phyloP scores from a whole-genome alignment of 1,140 invertebrate species.

The Drosophila subobscura region DNA sequence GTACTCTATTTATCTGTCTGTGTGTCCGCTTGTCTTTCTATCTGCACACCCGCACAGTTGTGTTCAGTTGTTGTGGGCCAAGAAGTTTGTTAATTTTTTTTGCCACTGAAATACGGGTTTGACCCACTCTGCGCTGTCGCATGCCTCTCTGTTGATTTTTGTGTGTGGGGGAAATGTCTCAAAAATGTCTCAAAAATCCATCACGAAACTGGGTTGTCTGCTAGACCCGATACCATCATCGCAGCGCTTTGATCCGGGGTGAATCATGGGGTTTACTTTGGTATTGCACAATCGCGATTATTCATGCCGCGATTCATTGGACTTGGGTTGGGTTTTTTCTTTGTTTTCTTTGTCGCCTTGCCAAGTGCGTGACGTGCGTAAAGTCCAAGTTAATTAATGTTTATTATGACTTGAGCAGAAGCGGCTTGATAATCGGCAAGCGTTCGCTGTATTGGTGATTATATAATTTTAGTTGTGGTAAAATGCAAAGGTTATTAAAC shows the following conservation, averaged over 20 bases:
- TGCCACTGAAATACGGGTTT: slow-evolving; percentile 45
- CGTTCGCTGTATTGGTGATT: slow-evolving; percentile 22
- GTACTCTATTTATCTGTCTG: background rate
- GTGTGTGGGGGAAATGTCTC: background rate
- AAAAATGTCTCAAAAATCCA: slow-evolving; percentile 1
- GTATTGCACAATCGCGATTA: slow-evolving; percentile 62
- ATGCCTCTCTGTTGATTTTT: slow-evolving; percentile 3
- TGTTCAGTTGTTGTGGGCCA: slow-evolving; percentile 23
- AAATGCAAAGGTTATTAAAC: slow-evolving; percentile 23
- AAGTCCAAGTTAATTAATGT: slow-evolving; percentile 57
- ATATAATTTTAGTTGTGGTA: slow-evolving; percentile 8
- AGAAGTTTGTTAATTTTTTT: slow-evolving; percentile 39
- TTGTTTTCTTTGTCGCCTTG: slow-evolving; percentile 21
- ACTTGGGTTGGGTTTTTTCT: slow-evolving; percentile 38
- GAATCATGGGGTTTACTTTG: slow-evolving; percentile 46
- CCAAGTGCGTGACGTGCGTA: slow-evolving; percentile 65
- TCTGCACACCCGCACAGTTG: slow-evolving; percentile 35
- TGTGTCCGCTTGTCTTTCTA: background rate
- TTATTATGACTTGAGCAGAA: slow-evolving; percentile 39
- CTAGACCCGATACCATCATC: slow-evolving; percentile 22
- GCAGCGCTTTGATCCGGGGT: background rate
- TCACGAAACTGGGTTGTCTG: slow-evolving; percentile 17
- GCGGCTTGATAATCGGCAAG: slow-evolving; percentile 30
- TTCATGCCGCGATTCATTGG: slow-evolving; percentile 68
- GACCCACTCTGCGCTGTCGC: slow-evolving; percentile 28